Base-by-base conservation (phyloP, 2,113 vertebrate species). In the Heteronetta atricapilla region DNA sequence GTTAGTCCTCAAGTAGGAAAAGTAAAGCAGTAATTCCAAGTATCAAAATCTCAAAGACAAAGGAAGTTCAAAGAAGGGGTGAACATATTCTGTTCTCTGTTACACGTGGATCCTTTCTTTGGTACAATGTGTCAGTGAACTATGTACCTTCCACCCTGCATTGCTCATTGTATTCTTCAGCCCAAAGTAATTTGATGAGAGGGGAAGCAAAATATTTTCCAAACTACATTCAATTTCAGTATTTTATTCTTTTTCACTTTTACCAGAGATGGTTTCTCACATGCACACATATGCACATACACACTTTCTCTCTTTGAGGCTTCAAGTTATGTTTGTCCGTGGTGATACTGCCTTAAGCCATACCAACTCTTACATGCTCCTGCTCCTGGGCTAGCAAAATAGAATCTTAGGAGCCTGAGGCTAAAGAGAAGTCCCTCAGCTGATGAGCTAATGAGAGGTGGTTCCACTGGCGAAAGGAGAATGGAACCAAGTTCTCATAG, bases 21-120 rank as follows among this genome's bases (percentile, higher is more conserved):
- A n/a, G 81, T 36, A 89, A 94, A 89, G 26, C 8, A 56, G 23
- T 34, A 64, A 68, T 89, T 90, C 69, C n/a, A 82, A 75, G n/a
- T 31, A 26, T 29, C n/a, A 74, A 88, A 86, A 74, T 28, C 44
- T 85, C 67, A 70, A 82, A 44, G 33, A 46, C 16, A 82, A 66
- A 20, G 28, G 11, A 22, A 66, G 34, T 44, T 74, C 20, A 36
- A 66, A 89, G 67, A 69, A 66, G 26, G 1, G 12, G 33, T 25
- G 2, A 42, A 48, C 34, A 48, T 33, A 8, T 87, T 75, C 48
- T 82, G 28, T 23, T 60, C 16, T 88, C 50, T 68, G 25, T 79
- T 52, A 82, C 21, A 48, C 8, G 20, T 8, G 7, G 11, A 26
- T 94, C 44, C 34, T 58, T 77, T 80, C 46, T 56, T 52, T 55